Percentiles rank a stretch among this genome's conserved stretches.
These are phyloP conservation scores for Ciconia stormi DNA, from an alignment of 2,113 vertebrate species.

Conservation along the genomic window DNA sequence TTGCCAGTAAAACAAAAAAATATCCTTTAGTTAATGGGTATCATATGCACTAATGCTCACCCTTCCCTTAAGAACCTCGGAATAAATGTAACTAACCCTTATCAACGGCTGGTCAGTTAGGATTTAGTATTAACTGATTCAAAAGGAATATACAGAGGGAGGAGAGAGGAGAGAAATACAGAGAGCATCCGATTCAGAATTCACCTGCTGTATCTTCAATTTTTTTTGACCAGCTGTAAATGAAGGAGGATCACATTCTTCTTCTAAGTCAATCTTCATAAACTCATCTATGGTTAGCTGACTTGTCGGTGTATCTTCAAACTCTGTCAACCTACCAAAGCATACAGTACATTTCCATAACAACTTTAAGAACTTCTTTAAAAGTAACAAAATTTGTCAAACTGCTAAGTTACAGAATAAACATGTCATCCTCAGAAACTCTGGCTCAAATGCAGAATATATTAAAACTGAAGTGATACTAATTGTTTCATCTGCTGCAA, in stretches of 20 bases:
- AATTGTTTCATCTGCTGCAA: slow-evolving; percentile 16
- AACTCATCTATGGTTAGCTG: slow-evolving; percentile 95
- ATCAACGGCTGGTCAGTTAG: background rate
- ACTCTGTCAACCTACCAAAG: slow-evolving; percentile 86
- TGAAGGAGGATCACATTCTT: slow-evolving; percentile 93
- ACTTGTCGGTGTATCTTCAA: slow-evolving; percentile 95
- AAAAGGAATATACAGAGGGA: background rate
- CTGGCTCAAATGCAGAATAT: background rate
- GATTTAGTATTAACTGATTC: background rate
- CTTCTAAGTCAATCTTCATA: slow-evolving; percentile 91
- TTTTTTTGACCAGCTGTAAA: slow-evolving; percentile 88
- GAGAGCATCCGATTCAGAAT: background rate
- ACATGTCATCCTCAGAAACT: background rate
- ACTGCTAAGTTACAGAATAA: background rate
- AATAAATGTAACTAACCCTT: background rate
- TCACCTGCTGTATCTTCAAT: slow-evolving; percentile 83
- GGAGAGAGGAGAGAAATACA: background rate
- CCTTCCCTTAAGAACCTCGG: background rate
- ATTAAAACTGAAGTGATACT: background rate
- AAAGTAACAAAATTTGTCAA: background rate
- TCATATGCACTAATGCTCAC: background rate
- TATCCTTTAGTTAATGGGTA: background rate
- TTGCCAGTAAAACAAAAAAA: background rate
- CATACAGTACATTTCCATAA: background rate
- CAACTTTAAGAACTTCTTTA: background rate